Evolutionary conservation across 2,113 vertebrate genomes (phyloP), one percentile per base, ranked within the genome.

Genomic region (Leucosticte australis): DNA sequence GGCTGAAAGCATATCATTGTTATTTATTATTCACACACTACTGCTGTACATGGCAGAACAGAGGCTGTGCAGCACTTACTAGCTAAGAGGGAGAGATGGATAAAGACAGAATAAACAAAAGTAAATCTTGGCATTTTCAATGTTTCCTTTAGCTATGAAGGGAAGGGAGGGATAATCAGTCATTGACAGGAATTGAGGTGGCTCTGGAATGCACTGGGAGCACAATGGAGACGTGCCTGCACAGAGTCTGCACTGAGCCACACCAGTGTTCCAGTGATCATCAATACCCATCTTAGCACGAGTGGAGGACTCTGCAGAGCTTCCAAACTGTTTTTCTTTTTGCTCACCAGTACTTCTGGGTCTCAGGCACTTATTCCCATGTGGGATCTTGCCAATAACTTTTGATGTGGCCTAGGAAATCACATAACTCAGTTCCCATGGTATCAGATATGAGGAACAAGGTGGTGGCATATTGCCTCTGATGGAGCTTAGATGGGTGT

Each of bases 21-120:
- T 90, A 83, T 96, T 97, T 97, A 86, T 90, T 95, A 92, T 93
- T 89, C 77, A 88, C 86, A 91, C 57, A 56, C 88, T 83, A 31
- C 79, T 90, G 82, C 80, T 84, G 24, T 75, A 81, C 77, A 47
- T 49, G 68, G 90, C 79, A 86, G 84, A 92, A 68, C 68, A 86
- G 79, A 81, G 86, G 50, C 55, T 87, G 47, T 53, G 57, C 76
- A 50, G 59, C 56, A 28, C 59, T 88, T 90, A 80, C 21, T 39
- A 52, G 44, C 68, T 89, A 49, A 92, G 76, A 52, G 39, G 35
- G 35, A 78, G 35, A 92, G 22, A 20, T 18, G 56, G 67, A 42
- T 70, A 90, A 83, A 69, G 74, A 67, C 75, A 92, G 44, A 85
- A 84, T 42, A 88, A 83, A 94, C 20, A 8, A 55, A 92, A 83